phyloP scores from a whole-genome alignment of 2,888 invertebrate species.

The Abrostola triplasia region DNA sequence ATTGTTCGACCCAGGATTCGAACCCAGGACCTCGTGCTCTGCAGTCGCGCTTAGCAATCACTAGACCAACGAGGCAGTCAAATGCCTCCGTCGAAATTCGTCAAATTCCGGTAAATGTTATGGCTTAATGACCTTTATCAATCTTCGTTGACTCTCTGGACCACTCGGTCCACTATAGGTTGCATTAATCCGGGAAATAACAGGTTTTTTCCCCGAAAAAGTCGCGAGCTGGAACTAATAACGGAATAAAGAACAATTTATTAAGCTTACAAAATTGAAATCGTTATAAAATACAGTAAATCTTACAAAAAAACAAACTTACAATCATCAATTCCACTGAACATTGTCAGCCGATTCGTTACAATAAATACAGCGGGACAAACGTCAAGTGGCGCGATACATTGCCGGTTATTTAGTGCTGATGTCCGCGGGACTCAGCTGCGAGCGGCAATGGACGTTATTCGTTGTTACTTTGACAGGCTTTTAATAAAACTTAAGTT shows the following conservation, averaged over 20 bases:
- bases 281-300: constrained; percentile 4
- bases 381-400: constrained; percentile 39
- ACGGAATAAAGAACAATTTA: background rate
- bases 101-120: too few relatives aligned
- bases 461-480: constrained; percentile 46
- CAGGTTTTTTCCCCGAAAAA: too few relatives aligned
- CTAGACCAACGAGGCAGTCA: too few relatives aligned
- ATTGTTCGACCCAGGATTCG: too few relatives aligned
- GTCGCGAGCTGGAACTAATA: background rate
- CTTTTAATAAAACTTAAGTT: constrained; percentile 49
- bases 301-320: constrained; percentile 21
- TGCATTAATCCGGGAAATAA: too few relatives aligned
- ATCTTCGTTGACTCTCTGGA: too few relatives aligned
- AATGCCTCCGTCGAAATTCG: too few relatives aligned
- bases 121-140: too few relatives aligned
- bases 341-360: constrained; percentile 39
- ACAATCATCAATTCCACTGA: constrained; percentile 28
- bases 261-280: background rate
- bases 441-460: constrained; percentile 54
- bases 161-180: too few relatives aligned
- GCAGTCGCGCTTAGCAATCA: too few relatives aligned
- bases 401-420: constrained; percentile 58
- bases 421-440: constrained; percentile 49
- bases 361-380: constrained; percentile 45
- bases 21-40: too few relatives aligned